Base-by-base conservation (phyloP, 2,888 invertebrate genomes). In the Drosophila nr. perissopoda region DNA sequence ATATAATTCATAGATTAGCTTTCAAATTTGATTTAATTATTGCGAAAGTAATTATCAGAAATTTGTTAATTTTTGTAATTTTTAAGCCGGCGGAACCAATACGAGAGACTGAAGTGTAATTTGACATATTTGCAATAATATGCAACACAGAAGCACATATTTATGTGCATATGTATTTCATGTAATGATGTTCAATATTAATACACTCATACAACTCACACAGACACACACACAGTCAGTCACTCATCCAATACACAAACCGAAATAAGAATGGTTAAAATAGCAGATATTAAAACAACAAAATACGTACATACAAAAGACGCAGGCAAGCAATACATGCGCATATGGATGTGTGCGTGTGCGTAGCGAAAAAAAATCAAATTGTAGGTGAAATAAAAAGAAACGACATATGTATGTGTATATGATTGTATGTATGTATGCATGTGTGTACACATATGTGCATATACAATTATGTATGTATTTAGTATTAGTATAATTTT, bases 71-170 rank as follows among this genome's bases (percentile, higher is more conserved):
- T 94, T 92, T 95, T 95, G 82, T 83, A 89, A 94, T 94, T 94
- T 90, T 91, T 80, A 91, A 95, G 95, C 95, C 95, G 94, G 95
- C 95, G 94, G 95, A 95, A 95, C 95, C 95, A 94, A 95, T 95
- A 94, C 95, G 95, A 95, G 95, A 95, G 95, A 95, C 95, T 94
- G 95, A 95, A 95, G 95, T 95, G 94, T 95, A 95, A 95, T 87
- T 25, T 91, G 82, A 90, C 73, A 87, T 25, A 45, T 76, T 77
- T 83, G 72, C 78, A 80, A 85, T 74, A 76, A 82, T 56, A 64
- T 68, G 65, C 69, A 76, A 75, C 73, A 87, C 45, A 45, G 16
- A 45, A 76, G 57, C 64, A 74, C 76, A 72, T 73, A 67, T 73
- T 72, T 74, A 56, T 68, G 45, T 45, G 16, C 45, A 25, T 45